Evolutionary conservation across 1,140 invertebrate genomes (phyloP).

Genomic region (Leptestheria dahalacensis): DNA sequence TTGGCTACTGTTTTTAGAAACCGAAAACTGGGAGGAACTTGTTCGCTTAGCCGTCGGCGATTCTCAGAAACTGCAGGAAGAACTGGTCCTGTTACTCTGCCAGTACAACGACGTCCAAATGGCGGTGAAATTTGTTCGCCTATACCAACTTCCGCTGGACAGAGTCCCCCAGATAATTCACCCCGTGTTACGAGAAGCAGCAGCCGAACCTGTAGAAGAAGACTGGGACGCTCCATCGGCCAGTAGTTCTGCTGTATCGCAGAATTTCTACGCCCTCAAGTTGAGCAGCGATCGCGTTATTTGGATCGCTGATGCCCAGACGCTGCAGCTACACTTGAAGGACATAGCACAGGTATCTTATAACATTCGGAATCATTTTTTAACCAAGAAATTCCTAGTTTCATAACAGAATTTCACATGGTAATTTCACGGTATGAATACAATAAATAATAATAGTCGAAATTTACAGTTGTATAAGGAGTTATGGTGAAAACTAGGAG

Average conservation of each 20-base stretch:
- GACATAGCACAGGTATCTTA: neutral
- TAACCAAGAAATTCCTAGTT: no score
- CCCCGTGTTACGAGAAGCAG: slow-evolving; percentile 17
- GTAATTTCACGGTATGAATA: no score
- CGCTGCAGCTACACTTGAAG: neutral
- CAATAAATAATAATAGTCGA: no score
- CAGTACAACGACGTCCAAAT: slow-evolving; percentile 36
- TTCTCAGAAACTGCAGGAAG: slow-evolving; percentile 34
- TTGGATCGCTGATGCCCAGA: neutral
- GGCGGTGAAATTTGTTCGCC: slow-evolving; percentile 43
- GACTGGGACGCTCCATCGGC: neutral
- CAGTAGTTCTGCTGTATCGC: neutral
- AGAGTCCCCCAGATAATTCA: slow-evolving; percentile 38
- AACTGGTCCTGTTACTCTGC: slow-evolving; percentile 34
- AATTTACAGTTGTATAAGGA: no score
- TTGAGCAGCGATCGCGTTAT: neutral
- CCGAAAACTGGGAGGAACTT: slow-evolving; percentile 48
- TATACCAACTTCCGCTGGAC: slow-evolving; percentile 38
- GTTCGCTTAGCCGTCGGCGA: slow-evolving; percentile 42
- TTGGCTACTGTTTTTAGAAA: slow-evolving; percentile 26
- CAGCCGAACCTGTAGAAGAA: neutral
- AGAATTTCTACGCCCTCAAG: neutral
- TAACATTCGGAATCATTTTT: neutral
- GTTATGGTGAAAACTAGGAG: no score
- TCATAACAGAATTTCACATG: no score